Evolutionary conservation across 2,113 vertebrate genomes (phyloP), one percentile per base, ranked within the genome.

Genomic region (Promerops cafer): DNA sequence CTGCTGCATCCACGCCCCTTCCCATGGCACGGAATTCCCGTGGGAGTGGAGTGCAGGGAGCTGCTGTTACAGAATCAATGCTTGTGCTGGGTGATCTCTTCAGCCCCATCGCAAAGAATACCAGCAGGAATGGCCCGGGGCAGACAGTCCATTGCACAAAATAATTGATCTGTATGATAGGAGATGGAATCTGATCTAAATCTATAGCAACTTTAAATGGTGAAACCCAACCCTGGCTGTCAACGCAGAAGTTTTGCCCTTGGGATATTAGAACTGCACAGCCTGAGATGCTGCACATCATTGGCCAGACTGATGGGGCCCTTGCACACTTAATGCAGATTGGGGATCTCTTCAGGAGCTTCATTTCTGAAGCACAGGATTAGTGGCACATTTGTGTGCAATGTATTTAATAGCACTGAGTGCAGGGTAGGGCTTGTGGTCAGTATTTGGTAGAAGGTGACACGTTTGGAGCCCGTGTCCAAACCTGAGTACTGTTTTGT

Each of bases 291-390:
- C 6, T n/a, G 68, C 11, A 35, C 16, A 23, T 14, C 9, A 3
- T 2, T 68, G 30, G 21, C 35, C 52, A 47, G 7, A 17, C 5
- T 30, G 72, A 2, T 28, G 57, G 27, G 26, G 20, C 23, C 37
- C 15, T 21, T 31, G 52, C 39, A 7, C n/a, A 4, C 31, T 21
- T 6, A 2, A 2, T 63, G 24, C 35, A 69, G 45, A 0, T 4
- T 13, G 27, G 10, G 49, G n/a, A 2, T 44, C 4, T 13, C 44
- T 19, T 23, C 1, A 12, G 70, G 33, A 40, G 33, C 40, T 65
- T 27, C 19, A 3, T 33, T 30, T 12, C 37, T 69, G 45, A 21
- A 50, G 17, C 17, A 5, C 4, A 56, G 44, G 4, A 2, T 56
- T 22, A 13, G 24, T 7, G 45, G 8, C 3, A 8, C 13, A 0